Evolutionary conservation across 2,797 vertebrate species (phyloP).

Genomic region (Mus spretus): DNA sequence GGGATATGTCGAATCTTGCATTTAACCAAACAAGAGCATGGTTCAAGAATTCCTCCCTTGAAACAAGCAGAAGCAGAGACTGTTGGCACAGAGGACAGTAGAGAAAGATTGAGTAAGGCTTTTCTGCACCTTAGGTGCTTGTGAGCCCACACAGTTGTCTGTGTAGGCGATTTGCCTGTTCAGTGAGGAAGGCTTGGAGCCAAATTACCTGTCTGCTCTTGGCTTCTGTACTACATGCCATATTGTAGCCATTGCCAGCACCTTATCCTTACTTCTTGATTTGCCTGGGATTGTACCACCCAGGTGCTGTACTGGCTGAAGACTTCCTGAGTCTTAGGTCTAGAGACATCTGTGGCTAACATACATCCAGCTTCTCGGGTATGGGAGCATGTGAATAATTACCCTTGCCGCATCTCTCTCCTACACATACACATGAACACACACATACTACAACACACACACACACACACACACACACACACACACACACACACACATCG

Average conservation of each 20-base stretch:
- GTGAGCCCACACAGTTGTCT: neutral
- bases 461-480: neutral
- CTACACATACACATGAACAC: neutral
- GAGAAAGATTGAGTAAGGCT: conserved; percentile 21
- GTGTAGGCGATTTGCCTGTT: conserved; percentile 14
- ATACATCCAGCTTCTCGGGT: neutral
- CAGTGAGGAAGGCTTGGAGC: neutral
- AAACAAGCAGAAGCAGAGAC: neutral
- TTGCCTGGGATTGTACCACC: neutral
- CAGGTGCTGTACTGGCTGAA: neutral
- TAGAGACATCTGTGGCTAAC: neutral
- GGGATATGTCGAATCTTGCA: conserved; percentile 67
- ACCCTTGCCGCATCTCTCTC: neutral
- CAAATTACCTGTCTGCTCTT: neutral
- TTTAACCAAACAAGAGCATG: conserved; percentile 52
- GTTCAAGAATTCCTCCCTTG: conserved; percentile 20
- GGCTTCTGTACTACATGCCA: neutral
- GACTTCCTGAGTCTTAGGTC: neutral
- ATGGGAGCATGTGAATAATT: neutral
- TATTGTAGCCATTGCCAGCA: neutral
- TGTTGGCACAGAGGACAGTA: conserved; percentile 29
- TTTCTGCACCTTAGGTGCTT: neutral
- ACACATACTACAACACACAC: neutral
- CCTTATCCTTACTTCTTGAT: neutral
- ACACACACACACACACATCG: neutral